phyloP scores from a whole-genome alignment of 2,113 vertebrate species.

The Clarias batrachus region DNA sequence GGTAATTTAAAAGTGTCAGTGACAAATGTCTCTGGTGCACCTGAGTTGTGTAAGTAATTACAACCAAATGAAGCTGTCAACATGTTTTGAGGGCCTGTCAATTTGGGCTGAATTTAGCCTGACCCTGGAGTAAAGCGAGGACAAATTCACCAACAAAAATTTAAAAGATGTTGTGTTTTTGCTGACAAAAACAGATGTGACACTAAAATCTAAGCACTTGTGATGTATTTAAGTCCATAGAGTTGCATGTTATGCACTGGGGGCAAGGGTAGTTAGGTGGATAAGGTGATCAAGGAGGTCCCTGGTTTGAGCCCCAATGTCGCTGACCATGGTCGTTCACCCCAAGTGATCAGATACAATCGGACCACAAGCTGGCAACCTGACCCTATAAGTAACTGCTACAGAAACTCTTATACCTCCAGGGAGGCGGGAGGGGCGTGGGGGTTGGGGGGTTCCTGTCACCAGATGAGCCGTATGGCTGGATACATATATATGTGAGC shows the following conservation, averaged over 20 bases:
- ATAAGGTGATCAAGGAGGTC: no score
- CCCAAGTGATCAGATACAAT: no score
- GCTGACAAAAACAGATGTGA: not conserved
- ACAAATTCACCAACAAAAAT: not conserved
- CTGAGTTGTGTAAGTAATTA: slow-evolving; percentile 64
- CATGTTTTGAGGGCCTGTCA: slow-evolving; percentile 53
- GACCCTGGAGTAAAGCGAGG: not conserved
- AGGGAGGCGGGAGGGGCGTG: no score
- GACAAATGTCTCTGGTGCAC: slow-evolving; percentile 64
- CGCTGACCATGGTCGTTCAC: no score
- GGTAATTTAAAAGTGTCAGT: slow-evolving; percentile 59
- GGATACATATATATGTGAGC: no score
- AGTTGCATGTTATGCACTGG: not conserved
- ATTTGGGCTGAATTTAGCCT: slow-evolving; percentile 57
- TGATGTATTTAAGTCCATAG: not conserved
- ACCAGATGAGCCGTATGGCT: no score
- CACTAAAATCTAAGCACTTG: not conserved
- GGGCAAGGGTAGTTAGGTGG: no score
- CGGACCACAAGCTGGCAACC: no score
- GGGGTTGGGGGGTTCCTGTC: no score
- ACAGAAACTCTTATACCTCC: no score
- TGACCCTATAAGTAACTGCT: no score
- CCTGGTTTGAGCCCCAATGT: no score
- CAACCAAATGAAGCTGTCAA: slow-evolving; percentile 68
- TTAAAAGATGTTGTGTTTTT: not conserved